These are phyloP conservation scores for Recurvirostra avosetta DNA, from an alignment of 2,113 vertebrate genomes.

Conservation along the genomic window DNA sequence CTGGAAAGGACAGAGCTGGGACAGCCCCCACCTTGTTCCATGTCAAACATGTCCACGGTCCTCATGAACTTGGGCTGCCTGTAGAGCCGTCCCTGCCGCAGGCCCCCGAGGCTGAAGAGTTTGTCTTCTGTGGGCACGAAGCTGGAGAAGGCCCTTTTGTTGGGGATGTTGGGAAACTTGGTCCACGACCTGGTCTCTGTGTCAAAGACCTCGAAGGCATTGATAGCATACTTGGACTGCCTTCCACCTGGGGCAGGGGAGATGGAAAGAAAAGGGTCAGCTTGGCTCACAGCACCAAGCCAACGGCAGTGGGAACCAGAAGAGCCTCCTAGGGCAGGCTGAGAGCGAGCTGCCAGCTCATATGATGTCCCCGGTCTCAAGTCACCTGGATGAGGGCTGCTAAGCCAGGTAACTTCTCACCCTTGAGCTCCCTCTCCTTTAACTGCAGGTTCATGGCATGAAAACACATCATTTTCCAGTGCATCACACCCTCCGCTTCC, in stretches of 20 bases:
- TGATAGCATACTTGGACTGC: slow-evolving; percentile 90
- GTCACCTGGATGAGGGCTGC: not conserved
- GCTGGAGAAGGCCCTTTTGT: slow-evolving; percentile 91
- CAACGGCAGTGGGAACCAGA: not conserved
- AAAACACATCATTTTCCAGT: not conserved
- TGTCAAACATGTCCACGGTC: slow-evolving; percentile 91
- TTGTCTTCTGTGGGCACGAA: slow-evolving; percentile 82
- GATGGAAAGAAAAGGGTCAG: not conserved
- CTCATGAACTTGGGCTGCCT: slow-evolving; percentile 95
- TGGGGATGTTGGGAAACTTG: slow-evolving; percentile 87
- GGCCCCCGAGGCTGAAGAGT: slow-evolving; percentile 90
- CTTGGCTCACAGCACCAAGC: not conserved
- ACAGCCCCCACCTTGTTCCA: slow-evolving; percentile 83
- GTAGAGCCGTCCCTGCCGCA: slow-evolving; percentile 90
- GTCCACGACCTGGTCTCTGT: slow-evolving; percentile 87
- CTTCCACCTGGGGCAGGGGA: slow-evolving; percentile 80
- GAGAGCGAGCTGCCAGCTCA: not conserved
- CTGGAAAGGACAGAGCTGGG: not conserved
- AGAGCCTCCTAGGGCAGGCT: not conserved
- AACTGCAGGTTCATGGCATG: too few relatives aligned
- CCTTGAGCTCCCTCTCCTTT: not conserved
- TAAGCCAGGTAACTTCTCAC: not conserved
- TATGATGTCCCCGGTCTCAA: not conserved
- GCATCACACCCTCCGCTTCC: not conserved
- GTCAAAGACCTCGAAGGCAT: slow-evolving; percentile 92